A percentile compares a stretch with the other conserved stretches of the same genome.
phyloP scores from a whole-genome alignment of 2,113 vertebrate species.

The Lota lota region DNA sequence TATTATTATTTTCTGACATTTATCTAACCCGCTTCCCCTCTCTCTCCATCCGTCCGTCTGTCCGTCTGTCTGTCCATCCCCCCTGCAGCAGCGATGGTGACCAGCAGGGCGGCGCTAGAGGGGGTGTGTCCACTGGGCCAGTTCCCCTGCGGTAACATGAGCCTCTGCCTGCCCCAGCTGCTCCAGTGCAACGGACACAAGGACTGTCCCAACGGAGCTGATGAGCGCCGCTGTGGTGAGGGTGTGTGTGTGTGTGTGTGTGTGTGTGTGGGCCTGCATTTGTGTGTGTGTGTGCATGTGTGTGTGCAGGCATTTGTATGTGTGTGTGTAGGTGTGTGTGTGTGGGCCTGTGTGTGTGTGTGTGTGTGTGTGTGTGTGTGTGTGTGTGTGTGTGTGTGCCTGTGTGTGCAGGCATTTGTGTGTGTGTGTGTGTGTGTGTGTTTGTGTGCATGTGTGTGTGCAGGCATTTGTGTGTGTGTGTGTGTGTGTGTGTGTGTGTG shows the following conservation, averaged over 20 bases:
- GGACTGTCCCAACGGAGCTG: slow-evolving; percentile 80
- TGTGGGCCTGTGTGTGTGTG: no score
- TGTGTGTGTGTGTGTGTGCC: no score
- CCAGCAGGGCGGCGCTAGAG: slow-evolving; percentile 31
- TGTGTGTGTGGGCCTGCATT: neutral
- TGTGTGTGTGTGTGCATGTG: no score
- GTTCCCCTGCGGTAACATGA: slow-evolving; percentile 81
- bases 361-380: no score
- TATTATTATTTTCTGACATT: no score
- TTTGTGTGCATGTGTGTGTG: no score
- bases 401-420: no score
- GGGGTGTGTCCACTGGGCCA: slow-evolving; percentile 74
- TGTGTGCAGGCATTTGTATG: no score
- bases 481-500: neutral
- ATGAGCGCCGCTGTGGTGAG: slow-evolving; percentile 77
- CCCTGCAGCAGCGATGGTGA: slow-evolving; percentile 44
- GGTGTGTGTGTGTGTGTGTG: slow-evolving; percentile 5
- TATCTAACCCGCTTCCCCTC: neutral
- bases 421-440: no score
- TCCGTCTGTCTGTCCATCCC: neutral
- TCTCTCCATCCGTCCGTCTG: neutral
- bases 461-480: no score
- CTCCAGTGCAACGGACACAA: slow-evolving; percentile 78
- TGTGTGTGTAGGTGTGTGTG: no score
- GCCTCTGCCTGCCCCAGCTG: slow-evolving; percentile 67